These are phyloP conservation scores for Ammospiza maritima DNA, from an alignment of 2,797 vertebrate species.

Conservation along the genomic window DNA sequence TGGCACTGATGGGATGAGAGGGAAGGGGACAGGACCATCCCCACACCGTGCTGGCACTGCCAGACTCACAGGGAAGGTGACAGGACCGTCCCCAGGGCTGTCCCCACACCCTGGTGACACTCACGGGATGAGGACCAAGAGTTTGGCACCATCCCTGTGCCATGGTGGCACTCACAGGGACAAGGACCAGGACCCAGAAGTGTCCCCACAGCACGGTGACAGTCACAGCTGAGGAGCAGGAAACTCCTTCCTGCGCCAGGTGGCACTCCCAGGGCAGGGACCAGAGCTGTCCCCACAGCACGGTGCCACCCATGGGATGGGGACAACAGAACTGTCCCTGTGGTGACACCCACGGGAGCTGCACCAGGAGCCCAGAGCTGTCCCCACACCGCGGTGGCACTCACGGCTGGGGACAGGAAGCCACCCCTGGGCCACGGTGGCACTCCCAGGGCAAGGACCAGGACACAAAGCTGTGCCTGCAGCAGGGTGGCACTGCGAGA, in stretches of 20 bases:
- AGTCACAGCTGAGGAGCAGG: not conserved
- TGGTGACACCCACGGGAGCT: too few relatives aligned
- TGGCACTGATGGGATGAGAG: not conserved
- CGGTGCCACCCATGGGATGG: not conserved
- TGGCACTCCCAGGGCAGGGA: not conserved
- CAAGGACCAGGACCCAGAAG: too few relatives aligned
- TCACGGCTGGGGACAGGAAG: slow-evolving; percentile 21
- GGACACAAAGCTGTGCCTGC: not conserved
- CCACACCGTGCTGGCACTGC: too few relatives aligned
- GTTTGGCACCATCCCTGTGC: too few relatives aligned
- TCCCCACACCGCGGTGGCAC: not conserved
- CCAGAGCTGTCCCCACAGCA: not conserved
- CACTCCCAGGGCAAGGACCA: not conserved
- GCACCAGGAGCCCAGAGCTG: not conserved
- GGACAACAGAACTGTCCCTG: too few relatives aligned
- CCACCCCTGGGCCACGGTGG: not conserved
- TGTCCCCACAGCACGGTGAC: not conserved
- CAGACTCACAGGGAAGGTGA: too few relatives aligned
- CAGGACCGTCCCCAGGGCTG: too few relatives aligned
- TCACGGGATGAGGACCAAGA: too few relatives aligned
- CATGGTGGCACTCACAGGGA: not conserved
- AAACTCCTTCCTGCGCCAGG: not conserved
- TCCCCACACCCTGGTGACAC: too few relatives aligned
- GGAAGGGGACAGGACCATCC: too few relatives aligned
- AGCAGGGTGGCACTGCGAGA: not conserved